These are phyloP conservation scores for Nixonia krombeini DNA, from an alignment of 1,140 invertebrate genomes.

Conservation along the genomic window DNA sequence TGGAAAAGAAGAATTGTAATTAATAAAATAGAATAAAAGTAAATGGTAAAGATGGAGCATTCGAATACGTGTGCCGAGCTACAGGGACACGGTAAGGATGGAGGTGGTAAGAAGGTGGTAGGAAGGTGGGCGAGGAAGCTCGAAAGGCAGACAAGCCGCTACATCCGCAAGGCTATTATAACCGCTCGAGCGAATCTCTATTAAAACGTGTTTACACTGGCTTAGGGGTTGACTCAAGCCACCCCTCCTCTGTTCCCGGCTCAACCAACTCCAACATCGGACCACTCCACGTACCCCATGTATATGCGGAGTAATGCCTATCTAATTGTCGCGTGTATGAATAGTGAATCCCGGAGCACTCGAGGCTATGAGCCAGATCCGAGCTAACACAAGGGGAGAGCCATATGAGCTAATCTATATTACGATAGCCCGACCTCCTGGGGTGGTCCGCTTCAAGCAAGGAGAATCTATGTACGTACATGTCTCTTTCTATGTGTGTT, in stretches of 20 bases:
- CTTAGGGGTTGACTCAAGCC: slow-evolving; percentile 72
- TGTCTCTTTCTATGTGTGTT: slow-evolving; percentile 36
- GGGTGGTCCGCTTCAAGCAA: slow-evolving; percentile 42
- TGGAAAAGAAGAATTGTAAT: slow-evolving; percentile 37
- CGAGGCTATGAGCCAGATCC: slow-evolving; percentile 69
- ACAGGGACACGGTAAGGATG: slow-evolving; percentile 40
- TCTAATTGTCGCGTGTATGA: slow-evolving; percentile 74
- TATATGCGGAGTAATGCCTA: slow-evolving; percentile 68
- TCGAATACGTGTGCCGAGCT: slow-evolving; percentile 38
- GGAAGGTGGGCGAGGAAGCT: slow-evolving; percentile 15
- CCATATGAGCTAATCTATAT: slow-evolving; percentile 73
- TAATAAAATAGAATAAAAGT: no score
- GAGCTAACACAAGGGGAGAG: slow-evolving; percentile 67
- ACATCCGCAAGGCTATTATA: slow-evolving; percentile 73
- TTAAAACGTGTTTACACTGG: slow-evolving; percentile 74
- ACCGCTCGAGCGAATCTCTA: slow-evolving; percentile 73
- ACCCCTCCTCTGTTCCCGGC: slow-evolving; percentile 55
- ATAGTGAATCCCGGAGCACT: slow-evolving; percentile 72
- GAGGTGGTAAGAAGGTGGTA: slow-evolving; percentile 46
- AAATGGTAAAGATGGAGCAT: slow-evolving; percentile 45
- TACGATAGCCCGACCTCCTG: slow-evolving; percentile 68
- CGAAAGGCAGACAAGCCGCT: slow-evolving; percentile 58
- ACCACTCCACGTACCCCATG: slow-evolving; percentile 37
- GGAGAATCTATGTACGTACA: slow-evolving; percentile 20
- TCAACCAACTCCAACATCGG: slow-evolving; percentile 55